Evolutionary conservation across 2,113 vertebrate species (phyloP), one percentile per base, ranked within the genome.

Genomic region (Anseranas semipalmata): DNA sequence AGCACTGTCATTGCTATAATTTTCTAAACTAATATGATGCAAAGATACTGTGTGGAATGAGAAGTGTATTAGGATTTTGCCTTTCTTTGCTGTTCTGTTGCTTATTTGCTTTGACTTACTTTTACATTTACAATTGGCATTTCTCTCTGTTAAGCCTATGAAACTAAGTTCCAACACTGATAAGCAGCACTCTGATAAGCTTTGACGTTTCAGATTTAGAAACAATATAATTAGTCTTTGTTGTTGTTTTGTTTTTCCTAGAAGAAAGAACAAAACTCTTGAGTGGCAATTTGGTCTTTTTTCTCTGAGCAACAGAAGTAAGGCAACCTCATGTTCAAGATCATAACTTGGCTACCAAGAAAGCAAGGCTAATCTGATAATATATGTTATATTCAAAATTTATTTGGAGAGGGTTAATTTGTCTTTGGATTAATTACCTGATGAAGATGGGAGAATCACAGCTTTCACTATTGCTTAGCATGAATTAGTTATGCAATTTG

Each of bases 51-150:
- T 11, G 17, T 41, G 6, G 8, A 90, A 76, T 28, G 50, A 39
- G 15, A 87, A 24, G 10, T 0, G 0, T 62, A 46, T 60, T 73
- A 67, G 12, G 25, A 56, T 85, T 91, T 91, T 67, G 33, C 55
- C 45, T 14, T 50, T 25, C 63, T 58, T 90, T 80, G 33, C 30
- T 59, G 5, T 73, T 82, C 32, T 56, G 15, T 71, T 85, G 18
- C 43, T 95, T 72, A 10, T 20, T 63, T 82, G 10, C 15, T 71
- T 76, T 75, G 32, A 19, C 22, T 50, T 83, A 74, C 20, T 66
- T 91, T 62, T 88, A 48, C 27, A 37, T 80, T 92, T 87, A 50
- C 3, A 33, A 85, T 77, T 88, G 59, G 53, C 75, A 73, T 94
- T 95, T 90, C 27, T 78, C 19, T 62, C 56, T 2, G 2, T 72